Evolutionary conservation across 2,888 invertebrate genomes (phyloP).

Genomic region (Aphrophora alni): DNA sequence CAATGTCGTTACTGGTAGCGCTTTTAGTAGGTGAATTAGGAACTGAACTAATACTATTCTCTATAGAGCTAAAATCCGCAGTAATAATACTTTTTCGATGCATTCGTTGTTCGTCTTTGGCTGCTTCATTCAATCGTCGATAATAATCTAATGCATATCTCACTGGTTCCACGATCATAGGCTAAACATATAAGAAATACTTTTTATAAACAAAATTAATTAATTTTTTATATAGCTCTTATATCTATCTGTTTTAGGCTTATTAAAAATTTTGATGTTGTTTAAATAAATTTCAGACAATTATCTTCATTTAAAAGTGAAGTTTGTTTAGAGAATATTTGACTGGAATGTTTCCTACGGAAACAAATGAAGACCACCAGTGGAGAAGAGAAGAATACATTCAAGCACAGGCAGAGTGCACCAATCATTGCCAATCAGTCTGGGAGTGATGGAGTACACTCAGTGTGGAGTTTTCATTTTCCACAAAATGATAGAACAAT

Average conservation of each 20-base stretch:
- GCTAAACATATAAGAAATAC: slow-evolving; percentile 56
- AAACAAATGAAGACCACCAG: too few species aligned
- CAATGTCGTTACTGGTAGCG: slow-evolving; percentile 47
- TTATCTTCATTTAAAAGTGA: too few species aligned
- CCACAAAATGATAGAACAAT: too few species aligned
- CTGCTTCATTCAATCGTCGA: slow-evolving; percentile 66
- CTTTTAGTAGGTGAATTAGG: slow-evolving; percentile 45
- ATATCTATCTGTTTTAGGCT: neutral
- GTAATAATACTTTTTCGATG: slow-evolving; percentile 65
- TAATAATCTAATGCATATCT: slow-evolving; percentile 68
- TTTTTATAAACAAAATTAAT: neutral
- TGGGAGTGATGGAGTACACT: too few species aligned
- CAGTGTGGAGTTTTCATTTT: too few species aligned
- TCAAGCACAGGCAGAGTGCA: too few species aligned
- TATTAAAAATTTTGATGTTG: neutral
- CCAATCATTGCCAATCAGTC: too few species aligned
- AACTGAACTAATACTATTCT: slow-evolving; percentile 43
- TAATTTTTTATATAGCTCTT: neutral
- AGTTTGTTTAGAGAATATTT: too few species aligned
- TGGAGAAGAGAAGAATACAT: too few species aligned
- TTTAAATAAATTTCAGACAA: neutral
- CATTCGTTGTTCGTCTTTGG: slow-evolving; percentile 65
- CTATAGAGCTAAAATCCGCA: slow-evolving; percentile 50
- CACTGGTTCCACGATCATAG: slow-evolving; percentile 67
- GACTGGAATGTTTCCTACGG: too few species aligned